Evolutionary conservation across 2,113 vertebrate species (phyloP).

Genomic region (Ascaphus truei): DNA sequence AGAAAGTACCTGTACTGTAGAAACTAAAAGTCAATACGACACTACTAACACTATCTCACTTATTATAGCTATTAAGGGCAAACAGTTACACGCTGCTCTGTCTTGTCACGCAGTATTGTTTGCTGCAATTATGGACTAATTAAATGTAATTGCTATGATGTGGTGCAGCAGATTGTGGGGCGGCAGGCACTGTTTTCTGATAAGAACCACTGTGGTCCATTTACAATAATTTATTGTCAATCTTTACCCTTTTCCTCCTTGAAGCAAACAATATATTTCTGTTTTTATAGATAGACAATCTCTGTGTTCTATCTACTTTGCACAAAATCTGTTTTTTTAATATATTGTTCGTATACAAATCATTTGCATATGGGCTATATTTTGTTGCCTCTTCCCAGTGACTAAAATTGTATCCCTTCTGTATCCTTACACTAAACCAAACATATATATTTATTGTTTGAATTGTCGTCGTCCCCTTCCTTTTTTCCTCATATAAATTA

Average conservation of each 20-base stretch:
- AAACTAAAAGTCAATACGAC: not conserved
- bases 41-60: not conserved
- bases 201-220: constrained; percentile 27
- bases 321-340: not conserved
- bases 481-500: no score
- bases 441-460: no score
- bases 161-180: constrained; percentile 25
- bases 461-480: no score
- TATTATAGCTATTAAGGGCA: constrained; percentile 1
- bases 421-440: no score
- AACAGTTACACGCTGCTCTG: not conserved
- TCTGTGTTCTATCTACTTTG: not conserved
- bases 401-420: no score
- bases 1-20: no score
- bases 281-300: constrained; percentile 2
- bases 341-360: no score
- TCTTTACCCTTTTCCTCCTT: not conserved
- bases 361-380: no score
- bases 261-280: not conserved
- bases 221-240: constrained; percentile 19
- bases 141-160: constrained; percentile 33
- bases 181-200: constrained; percentile 14
- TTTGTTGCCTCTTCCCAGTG: no score
- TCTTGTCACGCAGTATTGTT: constrained; percentile 23
- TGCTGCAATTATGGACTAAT: constrained; percentile 31